These are phyloP conservation scores for Fragum whitleyi DNA, from an alignment of 2,888 invertebrate genomes.

Conservation along the genomic window DNA sequence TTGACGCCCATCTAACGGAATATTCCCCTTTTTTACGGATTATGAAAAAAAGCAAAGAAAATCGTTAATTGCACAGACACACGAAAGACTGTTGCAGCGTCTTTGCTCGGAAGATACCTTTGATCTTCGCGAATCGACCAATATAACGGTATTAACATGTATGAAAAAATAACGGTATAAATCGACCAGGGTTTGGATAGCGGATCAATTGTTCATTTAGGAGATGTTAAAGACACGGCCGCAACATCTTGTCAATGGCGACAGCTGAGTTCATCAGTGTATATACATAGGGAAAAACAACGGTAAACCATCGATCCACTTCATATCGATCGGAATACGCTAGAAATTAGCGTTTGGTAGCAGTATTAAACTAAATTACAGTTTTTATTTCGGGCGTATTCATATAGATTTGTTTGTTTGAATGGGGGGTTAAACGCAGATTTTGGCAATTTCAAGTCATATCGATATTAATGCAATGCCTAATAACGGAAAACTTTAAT, in stretches of 20 bases:
- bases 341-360: not conserved
- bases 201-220: conserved; percentile 14
- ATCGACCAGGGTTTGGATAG: not conserved
- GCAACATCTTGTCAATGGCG: conserved; percentile 20
- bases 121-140: not conserved
- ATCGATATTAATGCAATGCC: too few species aligned
- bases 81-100: not conserved
- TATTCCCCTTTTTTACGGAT: too few species aligned
- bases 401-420: too few species aligned
- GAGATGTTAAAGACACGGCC: conserved; percentile 24
- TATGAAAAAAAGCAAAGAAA: too few species aligned
- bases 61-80: too few species aligned
- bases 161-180: not conserved
- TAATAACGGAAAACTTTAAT: too few species aligned
- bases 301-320: conserved; percentile 2
- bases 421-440: too few species aligned
- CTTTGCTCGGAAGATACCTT: not conserved
- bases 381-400: too few species aligned
- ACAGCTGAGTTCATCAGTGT: conserved; percentile 6
- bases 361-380: too few species aligned
- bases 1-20: too few species aligned
- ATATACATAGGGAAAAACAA: conserved; percentile 5
- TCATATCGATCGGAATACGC: not conserved
- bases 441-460: too few species aligned
- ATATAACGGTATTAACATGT: not conserved